Base-by-base conservation (phyloP, 2,113 vertebrate genomes). In the Carassius auratus region DNA sequence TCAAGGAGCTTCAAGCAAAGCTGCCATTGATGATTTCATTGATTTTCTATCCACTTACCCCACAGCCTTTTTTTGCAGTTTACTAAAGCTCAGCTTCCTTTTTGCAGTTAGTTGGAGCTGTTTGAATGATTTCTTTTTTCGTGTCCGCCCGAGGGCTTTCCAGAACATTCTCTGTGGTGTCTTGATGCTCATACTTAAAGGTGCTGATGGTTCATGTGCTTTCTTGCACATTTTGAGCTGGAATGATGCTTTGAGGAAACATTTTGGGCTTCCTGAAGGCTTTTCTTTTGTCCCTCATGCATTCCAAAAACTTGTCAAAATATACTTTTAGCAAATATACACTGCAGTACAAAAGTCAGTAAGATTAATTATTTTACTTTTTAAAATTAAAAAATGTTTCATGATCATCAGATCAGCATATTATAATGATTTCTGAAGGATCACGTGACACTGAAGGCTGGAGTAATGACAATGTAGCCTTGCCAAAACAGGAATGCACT, bases 111-210 rank as follows among this genome's bases (percentile, higher is more conserved):
- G 71, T 74, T 74, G 71, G 21, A 74, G 38, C 71, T 74, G 64
- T 50, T 36, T 57, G 75, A 76, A 76, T 76, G 50, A 52, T 57
- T 76, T 52, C 33, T 30, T 69, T 52, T 76, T 26, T 76, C 33
- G n/a, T n/a, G n/a, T 5, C 4, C 4, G 75, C 17, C 48, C 2
- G n/a, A 26, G 45, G 45, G 75, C 7, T 55, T 76, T 76, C 9
- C 50, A 55, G 75, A 26, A 33, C 50, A 19, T 33, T 76, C 75
- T 76, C 48, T 55, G 50, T 15, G 2, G 50, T 19, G 48, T 76
- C 50, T 30, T 3, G 42, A 48, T 50, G 26, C 75, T 76, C 50
- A 57, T n/a, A 57, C 26, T 9, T 69, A 9, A 9, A 76, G 26
- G 4, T 50, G 9, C 50, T 76, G 75, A 21, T 0, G 4, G 26